Conservation (phyloP, 2,888 invertebrate species). For the Neuroscelio doddi region DNA sequence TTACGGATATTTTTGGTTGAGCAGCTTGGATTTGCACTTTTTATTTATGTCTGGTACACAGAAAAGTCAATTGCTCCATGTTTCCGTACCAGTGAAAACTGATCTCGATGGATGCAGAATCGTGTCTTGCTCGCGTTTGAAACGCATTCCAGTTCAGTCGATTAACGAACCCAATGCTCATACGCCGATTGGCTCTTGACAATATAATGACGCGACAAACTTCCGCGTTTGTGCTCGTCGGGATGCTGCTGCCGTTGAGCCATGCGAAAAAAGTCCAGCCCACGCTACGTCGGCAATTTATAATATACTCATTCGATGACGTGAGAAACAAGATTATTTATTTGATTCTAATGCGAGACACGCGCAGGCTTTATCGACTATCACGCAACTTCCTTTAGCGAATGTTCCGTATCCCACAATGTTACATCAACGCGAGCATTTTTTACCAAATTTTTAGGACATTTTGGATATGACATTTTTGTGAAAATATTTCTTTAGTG, state of each 20-base stretch:
- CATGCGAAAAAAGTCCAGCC: neutral
- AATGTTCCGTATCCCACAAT: no score
- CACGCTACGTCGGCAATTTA: neutral
- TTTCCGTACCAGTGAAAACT: conserved; percentile 10
- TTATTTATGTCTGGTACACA: no score
- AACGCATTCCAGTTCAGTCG: conserved; percentile 6
- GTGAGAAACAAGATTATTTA: no score
- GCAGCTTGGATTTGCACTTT: no score
- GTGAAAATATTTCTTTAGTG: no score
- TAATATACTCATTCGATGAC: conserved; percentile 1
- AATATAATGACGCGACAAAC: conserved; percentile 6
- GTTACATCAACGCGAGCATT: no score
- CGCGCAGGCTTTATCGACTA: neutral
- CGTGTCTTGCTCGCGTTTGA: neutral
- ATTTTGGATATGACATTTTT: no score
- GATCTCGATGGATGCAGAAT: conserved; percentile 1
- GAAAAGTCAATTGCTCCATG: no score
- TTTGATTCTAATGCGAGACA: conserved; percentile 3
- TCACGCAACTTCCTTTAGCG: no score
- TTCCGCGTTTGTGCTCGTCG: conserved; percentile 10
- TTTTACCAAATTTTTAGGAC: no score
- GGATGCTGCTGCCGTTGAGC: no score
- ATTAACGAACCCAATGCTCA: conserved; percentile 11
- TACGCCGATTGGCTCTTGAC: conserved; percentile 8
- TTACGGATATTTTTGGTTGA: no score